These are phyloP conservation scores for Acleris laterana DNA, from an alignment of 2,888 invertebrate genomes.

Conservation along the genomic window DNA sequence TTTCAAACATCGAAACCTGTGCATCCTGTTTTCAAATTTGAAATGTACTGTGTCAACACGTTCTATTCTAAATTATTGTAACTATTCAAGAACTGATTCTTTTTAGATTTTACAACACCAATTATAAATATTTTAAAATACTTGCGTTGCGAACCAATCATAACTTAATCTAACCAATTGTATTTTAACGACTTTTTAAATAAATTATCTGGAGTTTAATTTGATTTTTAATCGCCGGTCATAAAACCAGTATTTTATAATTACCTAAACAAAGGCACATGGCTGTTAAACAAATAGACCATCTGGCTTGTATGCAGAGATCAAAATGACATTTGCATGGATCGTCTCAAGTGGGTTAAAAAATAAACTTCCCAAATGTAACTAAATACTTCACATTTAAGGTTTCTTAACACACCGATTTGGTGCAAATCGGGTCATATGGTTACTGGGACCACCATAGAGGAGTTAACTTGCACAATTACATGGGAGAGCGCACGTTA, in stretches of 20 bases:
- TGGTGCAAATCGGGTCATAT: conserved; percentile 53
- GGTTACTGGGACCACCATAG: conserved; percentile 58
- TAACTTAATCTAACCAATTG: conserved; percentile 22
- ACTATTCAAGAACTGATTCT: not conserved
- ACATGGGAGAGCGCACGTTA: conserved; percentile 59
- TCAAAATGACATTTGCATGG: conserved; percentile 6
- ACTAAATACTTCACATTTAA: conserved; percentile 37
- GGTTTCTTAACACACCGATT: conserved; percentile 47
- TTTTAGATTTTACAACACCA: conserved; percentile 8
- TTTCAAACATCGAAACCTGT: conserved; percentile 65
- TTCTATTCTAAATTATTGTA: conserved; percentile 11
- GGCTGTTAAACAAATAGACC: conserved; percentile 7
- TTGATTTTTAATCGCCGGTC: conserved; percentile 12
- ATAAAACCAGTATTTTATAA: conserved; percentile 27
- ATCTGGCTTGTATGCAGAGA: conserved; percentile 9
- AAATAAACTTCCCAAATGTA: conserved; percentile 20
- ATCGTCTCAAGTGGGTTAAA: not conserved
- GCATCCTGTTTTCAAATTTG: conserved; percentile 63
- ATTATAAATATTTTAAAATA: conserved; percentile 13
- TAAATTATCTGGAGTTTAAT: conserved; percentile 15
- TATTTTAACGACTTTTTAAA: conserved; percentile 21
- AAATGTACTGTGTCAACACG: conserved; percentile 35
- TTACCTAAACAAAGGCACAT: conserved; percentile 26
- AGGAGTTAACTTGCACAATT: conserved; percentile 47
- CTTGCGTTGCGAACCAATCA: not conserved